A percentile compares a stretch with the other conserved stretches of the same genome.
Conservation (phyloP, 2,888 invertebrate genomes). For the Amblyteles armatorius region DNA sequence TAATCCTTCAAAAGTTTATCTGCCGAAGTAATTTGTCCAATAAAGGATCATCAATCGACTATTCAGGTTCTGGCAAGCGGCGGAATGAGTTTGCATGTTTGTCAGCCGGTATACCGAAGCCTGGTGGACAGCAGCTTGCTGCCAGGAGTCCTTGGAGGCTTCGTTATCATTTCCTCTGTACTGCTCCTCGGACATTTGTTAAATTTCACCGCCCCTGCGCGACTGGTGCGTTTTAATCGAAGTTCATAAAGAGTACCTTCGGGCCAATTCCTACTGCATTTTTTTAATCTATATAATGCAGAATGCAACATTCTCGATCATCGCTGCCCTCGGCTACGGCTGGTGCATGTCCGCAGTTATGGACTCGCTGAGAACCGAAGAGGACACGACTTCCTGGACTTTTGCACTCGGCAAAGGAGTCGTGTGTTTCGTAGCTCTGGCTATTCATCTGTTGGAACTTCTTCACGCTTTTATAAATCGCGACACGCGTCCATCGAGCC, state of each 20-base stretch:
- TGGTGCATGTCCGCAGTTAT: slow-evolving; percentile 69
- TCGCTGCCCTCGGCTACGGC: slow-evolving; percentile 63
- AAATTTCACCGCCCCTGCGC: slow-evolving; percentile 38
- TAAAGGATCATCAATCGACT: slow-evolving; percentile 12
- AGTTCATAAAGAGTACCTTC: slow-evolving; percentile 6
- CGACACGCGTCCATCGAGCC: slow-evolving; percentile 52
- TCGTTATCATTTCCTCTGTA: slow-evolving; percentile 66
- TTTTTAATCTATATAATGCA: slow-evolving; percentile 30
- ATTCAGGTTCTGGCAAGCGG: slow-evolving; percentile 64
- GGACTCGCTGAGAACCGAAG: slow-evolving; percentile 62
- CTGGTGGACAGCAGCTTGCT: slow-evolving; percentile 65
- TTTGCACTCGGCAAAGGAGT: slow-evolving; percentile 63
- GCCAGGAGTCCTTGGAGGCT: slow-evolving; percentile 69
- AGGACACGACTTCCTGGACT: slow-evolving; percentile 48
- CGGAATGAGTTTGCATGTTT: slow-evolving; percentile 68
- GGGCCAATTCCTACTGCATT: not conserved
- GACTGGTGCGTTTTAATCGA: slow-evolving; percentile 50
- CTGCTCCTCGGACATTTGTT: slow-evolving; percentile 65
- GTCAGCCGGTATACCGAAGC: slow-evolving; percentile 59
- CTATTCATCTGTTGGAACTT: slow-evolving; percentile 67
- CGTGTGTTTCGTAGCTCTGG: slow-evolving; percentile 64
- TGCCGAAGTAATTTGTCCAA: not conserved
- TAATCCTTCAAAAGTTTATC: not conserved
- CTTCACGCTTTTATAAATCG: slow-evolving; percentile 66
- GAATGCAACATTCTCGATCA: slow-evolving; percentile 62